Conservation (phyloP, 2,888 invertebrate genomes). For the Apamea monoglypha region DNA sequence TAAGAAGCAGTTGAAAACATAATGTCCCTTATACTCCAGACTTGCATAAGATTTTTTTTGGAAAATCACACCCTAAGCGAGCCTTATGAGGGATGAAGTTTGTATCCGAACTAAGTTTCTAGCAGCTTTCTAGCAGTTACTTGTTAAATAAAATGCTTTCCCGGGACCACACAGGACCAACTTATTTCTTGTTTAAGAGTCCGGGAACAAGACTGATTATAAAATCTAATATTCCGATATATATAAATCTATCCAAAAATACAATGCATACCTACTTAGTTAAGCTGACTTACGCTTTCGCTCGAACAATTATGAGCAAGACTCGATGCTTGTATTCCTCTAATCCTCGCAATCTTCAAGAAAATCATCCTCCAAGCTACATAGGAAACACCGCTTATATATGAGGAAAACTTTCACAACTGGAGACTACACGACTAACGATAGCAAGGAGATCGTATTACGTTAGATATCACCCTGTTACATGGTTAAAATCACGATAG, state of each 20-base stretch:
- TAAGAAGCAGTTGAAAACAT: neutral
- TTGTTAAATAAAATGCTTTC: neutral
- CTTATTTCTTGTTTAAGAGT: neutral
- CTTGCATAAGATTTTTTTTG: neutral
- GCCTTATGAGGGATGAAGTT: neutral
- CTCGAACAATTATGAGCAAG: neutral
- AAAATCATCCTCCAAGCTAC: conserved; percentile 24
- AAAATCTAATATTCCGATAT: neutral
- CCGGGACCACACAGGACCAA: neutral
- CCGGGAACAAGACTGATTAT: neutral
- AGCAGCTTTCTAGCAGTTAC: neutral
- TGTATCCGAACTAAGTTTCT: conserved; percentile 2
- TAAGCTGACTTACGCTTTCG: neutral
- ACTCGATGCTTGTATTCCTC: conserved; percentile 2
- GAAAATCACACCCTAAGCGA: neutral
- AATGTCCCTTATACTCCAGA: neutral
- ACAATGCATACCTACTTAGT: neutral
- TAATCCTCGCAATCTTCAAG: conserved; percentile 22
- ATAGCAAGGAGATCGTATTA: conserved; percentile 13
- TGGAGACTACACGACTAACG: conserved; percentile 23
- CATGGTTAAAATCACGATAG: conserved; percentile 41
- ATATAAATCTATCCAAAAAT: neutral
- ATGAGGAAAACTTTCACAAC: conserved; percentile 37
- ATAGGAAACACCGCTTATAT: conserved; percentile 24
- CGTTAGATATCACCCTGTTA: conserved; percentile 37